Percentiles rank a stretch among this genome's conserved stretches.
These are phyloP conservation scores for Trachemys scripta DNA, from an alignment of 2,113 vertebrate genomes.

Conservation along the genomic window DNA sequence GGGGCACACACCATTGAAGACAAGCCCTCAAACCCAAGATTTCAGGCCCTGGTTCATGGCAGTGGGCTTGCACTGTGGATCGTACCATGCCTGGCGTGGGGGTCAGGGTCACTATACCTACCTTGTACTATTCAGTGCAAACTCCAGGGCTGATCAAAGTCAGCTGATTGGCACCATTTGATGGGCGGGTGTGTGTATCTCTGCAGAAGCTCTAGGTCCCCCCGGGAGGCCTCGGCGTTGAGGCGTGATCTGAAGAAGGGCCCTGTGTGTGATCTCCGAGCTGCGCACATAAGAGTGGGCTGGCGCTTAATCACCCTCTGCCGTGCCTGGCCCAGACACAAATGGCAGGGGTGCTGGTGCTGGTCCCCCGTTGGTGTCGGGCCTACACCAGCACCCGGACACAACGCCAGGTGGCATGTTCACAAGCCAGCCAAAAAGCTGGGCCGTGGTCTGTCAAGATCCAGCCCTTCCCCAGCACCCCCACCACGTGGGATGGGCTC, in stretches of 20 bases:
- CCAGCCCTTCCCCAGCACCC: background rate
- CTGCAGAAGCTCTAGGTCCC: too few species aligned
- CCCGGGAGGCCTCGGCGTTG: background rate
- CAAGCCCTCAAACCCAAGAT: background rate
- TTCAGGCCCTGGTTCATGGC: background rate
- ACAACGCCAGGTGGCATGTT: background rate
- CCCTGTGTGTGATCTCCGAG: too few species aligned
- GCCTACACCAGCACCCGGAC: background rate
- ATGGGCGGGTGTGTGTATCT: background rate
- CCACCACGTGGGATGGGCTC: background rate
- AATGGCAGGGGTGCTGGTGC: background rate
- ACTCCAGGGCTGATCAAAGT: background rate
- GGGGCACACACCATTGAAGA: background rate
- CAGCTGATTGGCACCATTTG: background rate
- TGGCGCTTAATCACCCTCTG: too few species aligned
- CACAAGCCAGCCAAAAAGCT: background rate
- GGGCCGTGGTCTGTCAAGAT: background rate
- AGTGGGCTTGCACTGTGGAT: too few species aligned
- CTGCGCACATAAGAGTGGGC: too few species aligned
- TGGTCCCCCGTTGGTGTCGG: too few species aligned
- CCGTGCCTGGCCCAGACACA: too few species aligned
- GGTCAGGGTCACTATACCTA: background rate
- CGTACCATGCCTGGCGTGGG: too few species aligned
- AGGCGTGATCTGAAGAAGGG: too few species aligned
- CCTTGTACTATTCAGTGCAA: background rate